phyloP scores from a whole-genome alignment of 2,113 vertebrate genomes.

The Xenopus laevis region DNA sequence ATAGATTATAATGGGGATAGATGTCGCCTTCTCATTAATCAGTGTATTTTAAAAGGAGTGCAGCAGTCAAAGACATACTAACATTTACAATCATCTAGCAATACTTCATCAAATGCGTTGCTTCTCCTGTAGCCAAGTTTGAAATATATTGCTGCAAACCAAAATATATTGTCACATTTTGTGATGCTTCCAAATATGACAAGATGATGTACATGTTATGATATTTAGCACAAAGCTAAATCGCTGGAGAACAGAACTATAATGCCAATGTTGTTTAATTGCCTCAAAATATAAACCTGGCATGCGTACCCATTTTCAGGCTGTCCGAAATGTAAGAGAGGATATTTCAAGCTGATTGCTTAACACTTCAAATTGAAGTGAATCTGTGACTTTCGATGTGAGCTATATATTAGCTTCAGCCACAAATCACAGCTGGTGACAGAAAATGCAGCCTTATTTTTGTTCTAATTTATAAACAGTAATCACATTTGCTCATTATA shows the following conservation, averaged over 20 bases:
- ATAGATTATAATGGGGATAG: neutral
- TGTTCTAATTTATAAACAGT: constrained; percentile 26
- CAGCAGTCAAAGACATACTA: no score
- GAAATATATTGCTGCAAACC: no score
- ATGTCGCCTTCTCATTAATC: neutral
- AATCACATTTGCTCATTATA: neutral
- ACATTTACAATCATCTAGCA: no score
- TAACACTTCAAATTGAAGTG: constrained; percentile 44
- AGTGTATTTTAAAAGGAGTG: no score
- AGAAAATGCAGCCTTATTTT: constrained; percentile 37
- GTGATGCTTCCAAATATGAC: neutral
- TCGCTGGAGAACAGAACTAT: no score
- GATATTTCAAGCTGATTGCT: constrained; percentile 47
- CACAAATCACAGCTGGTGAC: constrained; percentile 51
- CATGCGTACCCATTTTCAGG: constrained; percentile 43
- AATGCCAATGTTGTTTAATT: constrained; percentile 43
- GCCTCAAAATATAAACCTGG: constrained; percentile 51
- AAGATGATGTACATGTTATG: no score
- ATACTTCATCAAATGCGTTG: no score
- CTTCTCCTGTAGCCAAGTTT: no score
- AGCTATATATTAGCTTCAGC: constrained; percentile 57
- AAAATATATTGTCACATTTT: constrained; percentile 2
- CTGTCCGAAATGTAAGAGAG: constrained; percentile 37
- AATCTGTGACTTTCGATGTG: constrained; percentile 55
- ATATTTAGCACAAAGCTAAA: no score